Conservation (phyloP, 2,888 invertebrate species). For the Agonopterix alstromeriana region DNA sequence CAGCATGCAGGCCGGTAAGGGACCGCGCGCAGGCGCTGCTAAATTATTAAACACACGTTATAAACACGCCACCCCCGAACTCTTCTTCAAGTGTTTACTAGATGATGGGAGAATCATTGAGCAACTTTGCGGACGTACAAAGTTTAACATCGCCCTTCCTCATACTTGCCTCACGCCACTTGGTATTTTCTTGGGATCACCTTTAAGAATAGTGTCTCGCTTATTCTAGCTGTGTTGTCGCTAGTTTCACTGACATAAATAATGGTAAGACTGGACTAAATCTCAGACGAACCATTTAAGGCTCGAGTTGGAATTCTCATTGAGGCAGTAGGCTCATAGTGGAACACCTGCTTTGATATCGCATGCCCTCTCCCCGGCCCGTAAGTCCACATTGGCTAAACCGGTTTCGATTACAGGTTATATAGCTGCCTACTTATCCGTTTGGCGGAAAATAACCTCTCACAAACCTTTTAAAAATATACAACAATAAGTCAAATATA, state of each 20-base stretch:
- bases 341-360: constrained; percentile 74
- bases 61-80: constrained; percentile 49
- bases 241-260: constrained; percentile 1
- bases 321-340: constrained; percentile 61
- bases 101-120: constrained; percentile 53
- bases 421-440: constrained; percentile 64
- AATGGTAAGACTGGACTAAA: constrained; percentile 34
- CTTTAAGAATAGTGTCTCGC: constrained; percentile 3
- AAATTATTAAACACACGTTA: constrained; percentile 74
- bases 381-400: constrained; percentile 70
- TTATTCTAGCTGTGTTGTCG: background rate
- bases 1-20: constrained; percentile 51
- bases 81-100: constrained; percentile 40
- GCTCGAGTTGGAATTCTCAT: constrained; percentile 65
- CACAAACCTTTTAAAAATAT: constrained; percentile 30
- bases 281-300: constrained; percentile 53
- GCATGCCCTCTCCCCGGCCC: constrained; percentile 64
- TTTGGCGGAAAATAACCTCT: constrained; percentile 71
- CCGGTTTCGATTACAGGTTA: constrained; percentile 75
- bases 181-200: background rate
- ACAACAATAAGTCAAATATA: too few relatives aligned
- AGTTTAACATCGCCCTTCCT: background rate
- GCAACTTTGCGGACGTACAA: constrained; percentile 10
- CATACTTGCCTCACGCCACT: background rate
- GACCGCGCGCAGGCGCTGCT: constrained; percentile 48